Conservation (phyloP, 1,140 invertebrate genomes). For the Sitodiplosis mosellana region DNA sequence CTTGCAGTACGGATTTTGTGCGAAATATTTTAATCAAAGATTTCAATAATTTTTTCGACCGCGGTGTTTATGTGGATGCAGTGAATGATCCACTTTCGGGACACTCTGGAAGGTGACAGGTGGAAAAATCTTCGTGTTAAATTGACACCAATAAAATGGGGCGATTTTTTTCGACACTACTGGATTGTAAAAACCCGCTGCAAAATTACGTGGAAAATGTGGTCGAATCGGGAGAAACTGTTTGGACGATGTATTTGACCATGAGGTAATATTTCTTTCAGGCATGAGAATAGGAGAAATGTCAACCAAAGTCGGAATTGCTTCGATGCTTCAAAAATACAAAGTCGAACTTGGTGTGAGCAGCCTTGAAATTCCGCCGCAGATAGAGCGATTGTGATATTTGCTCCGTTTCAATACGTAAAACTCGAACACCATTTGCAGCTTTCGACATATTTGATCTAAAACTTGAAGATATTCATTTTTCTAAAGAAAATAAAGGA, state of each 20-base stretch:
- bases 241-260: constrained; percentile 28
- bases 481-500: no score
- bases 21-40: constrained; percentile 24
- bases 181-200: constrained; percentile 5
- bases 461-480: no score
- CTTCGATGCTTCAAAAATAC: no score
- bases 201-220: constrained; percentile 3
- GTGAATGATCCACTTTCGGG: constrained; percentile 12
- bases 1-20: constrained; percentile 21
- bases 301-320: no score
- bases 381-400: no score
- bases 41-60: constrained; percentile 16
- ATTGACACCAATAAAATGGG: constrained; percentile 25
- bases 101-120: constrained; percentile 15
- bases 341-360: no score
- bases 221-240: constrained; percentile 13
- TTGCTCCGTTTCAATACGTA: no score
- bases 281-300: no score
- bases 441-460: no score
- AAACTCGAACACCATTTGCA: no score
- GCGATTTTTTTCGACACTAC: constrained; percentile 17
- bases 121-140: constrained; percentile 26
- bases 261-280: constrained; percentile 30
- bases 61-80: constrained; percentile 7
- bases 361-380: no score